phyloP scores from a whole-genome alignment of 2,888 invertebrate genomes.

The Zygaena filipendulae region DNA sequence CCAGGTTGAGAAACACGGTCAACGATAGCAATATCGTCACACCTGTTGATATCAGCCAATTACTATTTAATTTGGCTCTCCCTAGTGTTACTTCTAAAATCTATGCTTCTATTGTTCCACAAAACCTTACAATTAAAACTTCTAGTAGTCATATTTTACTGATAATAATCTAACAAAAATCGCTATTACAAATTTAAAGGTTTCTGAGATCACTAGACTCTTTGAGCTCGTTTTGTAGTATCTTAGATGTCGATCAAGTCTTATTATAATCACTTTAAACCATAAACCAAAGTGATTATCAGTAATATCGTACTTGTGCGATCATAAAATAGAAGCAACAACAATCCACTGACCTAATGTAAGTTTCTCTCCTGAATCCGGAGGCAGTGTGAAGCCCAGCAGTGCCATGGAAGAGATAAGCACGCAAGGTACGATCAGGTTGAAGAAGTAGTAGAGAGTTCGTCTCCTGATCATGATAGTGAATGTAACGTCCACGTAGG shows the following conservation, averaged over 20 bases:
- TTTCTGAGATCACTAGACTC: too few relatives aligned
- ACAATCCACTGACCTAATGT: constrained; percentile 80
- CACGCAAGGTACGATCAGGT: constrained; percentile 98
- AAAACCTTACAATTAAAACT: too few relatives aligned
- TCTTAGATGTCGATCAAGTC: too few relatives aligned
- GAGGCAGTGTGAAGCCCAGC: constrained; percentile 97
- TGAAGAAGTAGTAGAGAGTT: constrained; percentile 99
- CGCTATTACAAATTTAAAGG: too few relatives aligned
- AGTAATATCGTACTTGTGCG: too few relatives aligned
- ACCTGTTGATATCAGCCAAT: constrained; percentile 78
- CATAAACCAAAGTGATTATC: too few relatives aligned
- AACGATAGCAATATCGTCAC: constrained; percentile 96
- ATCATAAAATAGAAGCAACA: constrained; percentile 1
- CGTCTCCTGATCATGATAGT: constrained; percentile 95
- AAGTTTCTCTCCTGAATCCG: constrained; percentile 96
- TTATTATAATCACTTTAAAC: too few relatives aligned
- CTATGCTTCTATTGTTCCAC: too few relatives aligned
- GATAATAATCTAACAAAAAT: too few relatives aligned
- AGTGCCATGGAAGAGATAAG: constrained; percentile 99
- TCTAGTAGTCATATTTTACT: too few relatives aligned
- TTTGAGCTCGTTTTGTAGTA: too few relatives aligned
- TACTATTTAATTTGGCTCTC: constrained; percentile 16
- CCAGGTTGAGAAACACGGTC: constrained; percentile 98
- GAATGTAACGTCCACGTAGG: constrained; percentile 96
- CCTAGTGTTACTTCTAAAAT: constrained; percentile 7